Evolutionary conservation across 2,113 vertebrate genomes (phyloP).

Genomic region (Chaetodon trifascialis): DNA sequence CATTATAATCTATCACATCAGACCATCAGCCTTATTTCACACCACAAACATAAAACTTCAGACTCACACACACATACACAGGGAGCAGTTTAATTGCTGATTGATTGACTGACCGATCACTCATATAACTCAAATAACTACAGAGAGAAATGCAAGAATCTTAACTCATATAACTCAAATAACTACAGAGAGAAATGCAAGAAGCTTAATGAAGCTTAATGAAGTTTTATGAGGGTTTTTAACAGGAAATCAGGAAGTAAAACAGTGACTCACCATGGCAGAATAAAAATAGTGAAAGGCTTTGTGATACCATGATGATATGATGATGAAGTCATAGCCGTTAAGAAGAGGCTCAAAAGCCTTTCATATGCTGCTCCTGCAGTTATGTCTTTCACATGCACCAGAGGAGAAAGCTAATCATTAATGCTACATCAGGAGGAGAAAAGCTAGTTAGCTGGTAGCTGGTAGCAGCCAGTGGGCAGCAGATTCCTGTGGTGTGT

Average conservation of each 20-base stretch:
- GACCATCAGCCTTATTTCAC: not conserved
- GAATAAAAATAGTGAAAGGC: not conserved
- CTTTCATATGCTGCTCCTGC: not conserved
- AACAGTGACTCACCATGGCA: too few relatives aligned
- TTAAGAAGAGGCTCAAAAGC: not conserved
- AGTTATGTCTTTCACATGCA: slow-evolving; percentile 10
- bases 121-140: not conserved
- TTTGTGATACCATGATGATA: not conserved
- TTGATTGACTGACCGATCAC: not conserved
- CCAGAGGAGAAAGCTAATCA: not conserved
- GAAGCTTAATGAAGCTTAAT: not conserved
- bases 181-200: not conserved
- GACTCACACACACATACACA: not conserved
- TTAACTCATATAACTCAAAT: not conserved
- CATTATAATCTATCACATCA: not conserved
- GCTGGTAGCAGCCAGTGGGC: too few relatives aligned
- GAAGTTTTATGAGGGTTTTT: not conserved
- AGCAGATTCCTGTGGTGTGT: too few relatives aligned
- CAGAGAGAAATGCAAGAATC: not conserved
- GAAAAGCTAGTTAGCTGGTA: too few relatives aligned
- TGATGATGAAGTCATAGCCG: not conserved
- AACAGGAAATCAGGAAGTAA: not conserved
- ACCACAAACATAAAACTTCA: not conserved
- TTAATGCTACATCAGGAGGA: not conserved
- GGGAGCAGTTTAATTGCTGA: not conserved